A percentile compares a stretch with the other conserved stretches of the same genome.
Evolutionary conservation across 2,113 vertebrate species (phyloP).

Genomic region (Dunckerocampus dactyliophorus): DNA sequence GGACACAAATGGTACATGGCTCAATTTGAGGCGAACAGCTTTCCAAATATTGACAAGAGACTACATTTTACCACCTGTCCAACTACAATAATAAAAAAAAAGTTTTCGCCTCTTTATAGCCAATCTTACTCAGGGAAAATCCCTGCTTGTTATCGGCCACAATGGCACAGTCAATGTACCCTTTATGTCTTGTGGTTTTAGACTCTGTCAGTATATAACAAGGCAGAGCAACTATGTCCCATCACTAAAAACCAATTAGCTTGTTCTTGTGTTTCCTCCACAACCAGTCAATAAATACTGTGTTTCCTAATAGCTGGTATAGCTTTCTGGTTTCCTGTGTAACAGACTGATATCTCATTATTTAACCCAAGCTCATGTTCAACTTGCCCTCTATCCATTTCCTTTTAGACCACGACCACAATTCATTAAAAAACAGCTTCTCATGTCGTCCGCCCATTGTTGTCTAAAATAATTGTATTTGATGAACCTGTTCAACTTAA

Average conservation of each 20-base stretch:
- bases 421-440: background rate
- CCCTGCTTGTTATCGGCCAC: conserved; percentile 4
- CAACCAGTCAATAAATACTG: conserved; percentile 6
- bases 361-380: conserved; percentile 54
- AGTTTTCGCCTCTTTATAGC: conserved; percentile 5
- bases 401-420: conserved; percentile 17
- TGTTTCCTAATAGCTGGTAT: conserved; percentile 32
- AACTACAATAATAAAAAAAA: conserved; percentile 12
- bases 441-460: background rate
- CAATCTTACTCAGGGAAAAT: conserved; percentile 3
- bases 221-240: conserved; percentile 42
- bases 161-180: conserved; percentile 46
- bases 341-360: conserved; percentile 57
- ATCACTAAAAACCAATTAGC: conserved; percentile 68
- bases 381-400: conserved; percentile 41
- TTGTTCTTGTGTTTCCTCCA: conserved; percentile 32
- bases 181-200: conserved; percentile 59
- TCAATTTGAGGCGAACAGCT: conserved; percentile 16
- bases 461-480: conserved; percentile 1
- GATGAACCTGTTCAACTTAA: conserved; percentile 5
- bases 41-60: conserved; percentile 6
- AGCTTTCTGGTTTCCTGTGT: conserved; percentile 38
- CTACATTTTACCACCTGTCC: conserved; percentile 15
- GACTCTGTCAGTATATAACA: conserved; percentile 52
- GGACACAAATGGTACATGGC: conserved; percentile 69